phyloP scores from a whole-genome alignment of 2,888 invertebrate genomes.

The Amphimallon solstitiale region DNA sequence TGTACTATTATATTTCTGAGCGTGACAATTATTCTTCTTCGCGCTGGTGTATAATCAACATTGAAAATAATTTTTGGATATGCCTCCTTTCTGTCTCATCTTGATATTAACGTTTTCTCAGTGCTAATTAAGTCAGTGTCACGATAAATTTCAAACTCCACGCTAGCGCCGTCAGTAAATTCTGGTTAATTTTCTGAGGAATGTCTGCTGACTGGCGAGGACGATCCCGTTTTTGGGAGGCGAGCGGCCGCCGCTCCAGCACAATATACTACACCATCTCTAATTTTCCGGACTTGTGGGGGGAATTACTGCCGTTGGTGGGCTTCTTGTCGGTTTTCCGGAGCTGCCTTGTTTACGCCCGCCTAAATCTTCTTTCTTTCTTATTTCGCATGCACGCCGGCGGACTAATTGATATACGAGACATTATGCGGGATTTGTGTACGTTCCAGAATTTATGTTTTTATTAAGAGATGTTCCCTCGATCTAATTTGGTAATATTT shows the following conservation, averaged over 20 bases:
- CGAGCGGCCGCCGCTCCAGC: too few species aligned
- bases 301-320: neutral
- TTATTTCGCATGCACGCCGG: slow-evolving; percentile 4
- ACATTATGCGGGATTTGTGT: slow-evolving; percentile 3
- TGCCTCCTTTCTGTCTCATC: neutral
- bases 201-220: neutral
- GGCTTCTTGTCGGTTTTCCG: neutral
- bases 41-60: neutral
- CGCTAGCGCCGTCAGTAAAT: slow-evolving; percentile 16
- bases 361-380: slow-evolving; percentile 10
- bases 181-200: slow-evolving; percentile 26
- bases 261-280: neutral
- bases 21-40: too few species aligned
- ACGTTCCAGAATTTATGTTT: slow-evolving; percentile 4
- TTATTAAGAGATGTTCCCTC: neutral
- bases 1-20: too few species aligned
- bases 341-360: slow-evolving; percentile 1
- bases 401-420: slow-evolving; percentile 10
- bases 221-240: too few species aligned
- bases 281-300: slow-evolving; percentile 1
- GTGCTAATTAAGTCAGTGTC: slow-evolving; percentile 25
- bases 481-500: neutral
- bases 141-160: slow-evolving; percentile 27
- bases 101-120: slow-evolving; percentile 15
- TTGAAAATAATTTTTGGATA: neutral